phyloP scores from a whole-genome alignment of 2,113 vertebrate genomes.

The Solea solea region DNA sequence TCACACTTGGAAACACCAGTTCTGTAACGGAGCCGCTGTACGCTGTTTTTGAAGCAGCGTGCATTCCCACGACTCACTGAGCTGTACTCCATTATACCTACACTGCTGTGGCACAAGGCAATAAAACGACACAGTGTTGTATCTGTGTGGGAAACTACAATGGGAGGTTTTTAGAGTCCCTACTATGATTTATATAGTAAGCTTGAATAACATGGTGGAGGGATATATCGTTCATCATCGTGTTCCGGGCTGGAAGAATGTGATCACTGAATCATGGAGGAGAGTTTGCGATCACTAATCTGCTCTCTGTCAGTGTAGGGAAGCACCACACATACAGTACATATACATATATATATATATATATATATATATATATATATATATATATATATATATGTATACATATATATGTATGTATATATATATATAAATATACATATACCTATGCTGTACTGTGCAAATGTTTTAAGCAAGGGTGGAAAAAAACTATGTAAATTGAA shows the following conservation, averaged over 20 bases:
- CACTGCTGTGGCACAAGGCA: slow-evolving; percentile 37
- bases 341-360: too few relatives aligned
- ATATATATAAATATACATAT: too few relatives aligned
- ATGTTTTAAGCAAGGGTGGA: too few relatives aligned
- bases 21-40: slow-evolving; percentile 3
- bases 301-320: slow-evolving; percentile 19
- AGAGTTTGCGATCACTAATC: background rate
- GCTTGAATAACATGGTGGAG: background rate
- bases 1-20: slow-evolving; percentile 11
- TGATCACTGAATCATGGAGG: slow-evolving; percentile 6
- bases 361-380: too few relatives aligned
- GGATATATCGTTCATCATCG: slow-evolving; percentile 37
- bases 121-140: slow-evolving; percentile 41
- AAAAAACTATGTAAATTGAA: too few relatives aligned
- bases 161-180: slow-evolving; percentile 42
- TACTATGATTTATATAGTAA: slow-evolving; percentile 43
- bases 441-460: too few relatives aligned
- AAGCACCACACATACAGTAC: background rate
- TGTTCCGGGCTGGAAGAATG: background rate
- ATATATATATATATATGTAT: too few relatives aligned
- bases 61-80: slow-evolving; percentile 40
- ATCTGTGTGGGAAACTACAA: slow-evolving; percentile 41
- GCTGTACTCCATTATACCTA: slow-evolving; percentile 32
- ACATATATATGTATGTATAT: too few relatives aligned
- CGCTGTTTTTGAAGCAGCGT: slow-evolving; percentile 45